Evolutionary conservation across 2,797 vertebrate genomes (phyloP), one percentile per base, ranked within the genome.

Genomic region (Glyptemys insculpta): DNA sequence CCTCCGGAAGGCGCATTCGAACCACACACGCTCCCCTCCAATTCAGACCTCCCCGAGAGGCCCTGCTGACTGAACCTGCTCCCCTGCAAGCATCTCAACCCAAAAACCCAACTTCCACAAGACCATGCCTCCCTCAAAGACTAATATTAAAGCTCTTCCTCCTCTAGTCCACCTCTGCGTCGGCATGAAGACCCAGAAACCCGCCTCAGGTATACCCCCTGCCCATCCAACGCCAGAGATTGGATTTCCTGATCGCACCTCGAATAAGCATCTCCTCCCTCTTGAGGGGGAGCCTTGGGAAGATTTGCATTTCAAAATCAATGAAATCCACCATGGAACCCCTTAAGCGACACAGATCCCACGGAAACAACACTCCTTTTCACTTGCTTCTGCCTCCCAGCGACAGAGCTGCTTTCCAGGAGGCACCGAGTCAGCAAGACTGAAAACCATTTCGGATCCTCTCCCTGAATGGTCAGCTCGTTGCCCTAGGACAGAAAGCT

Each of bases 31-130:
- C 68, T 41, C 21, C 8, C n/a, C 29, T 21, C 34, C 29, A 31
- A 3, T 29, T 49, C 11, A 29, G 76, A 31, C 44, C 44, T 49
- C 72, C 27, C 50, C 89, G 62, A 23, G 34, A 37, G 62, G 62
- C 14, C 34, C 62, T 18, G 16, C 65, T 68, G 65, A 15, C 65
- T 37, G 21, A 23, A 11, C 21, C 21, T 6, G 23, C 41, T 74
- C 41, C 37, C 44, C 44, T 47, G 41, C 44, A 14, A 29, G 41
- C 44, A 8, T 29, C 41, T 29, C 44, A 4, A 47, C 44, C 27
- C 74, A 25, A 47, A 72, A 49, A 34, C 1, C 19, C 0, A 0
- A 62, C 59, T 27, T 41, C 74, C 0, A 23, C 37, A 25, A 49
- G 74, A 15, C 44, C 25, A 29, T 5, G 14, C 74, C 23, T 44